These are phyloP conservation scores for Lacerta bilineata DNA, from an alignment of 2,797 vertebrate species.

Conservation along the genomic window DNA sequence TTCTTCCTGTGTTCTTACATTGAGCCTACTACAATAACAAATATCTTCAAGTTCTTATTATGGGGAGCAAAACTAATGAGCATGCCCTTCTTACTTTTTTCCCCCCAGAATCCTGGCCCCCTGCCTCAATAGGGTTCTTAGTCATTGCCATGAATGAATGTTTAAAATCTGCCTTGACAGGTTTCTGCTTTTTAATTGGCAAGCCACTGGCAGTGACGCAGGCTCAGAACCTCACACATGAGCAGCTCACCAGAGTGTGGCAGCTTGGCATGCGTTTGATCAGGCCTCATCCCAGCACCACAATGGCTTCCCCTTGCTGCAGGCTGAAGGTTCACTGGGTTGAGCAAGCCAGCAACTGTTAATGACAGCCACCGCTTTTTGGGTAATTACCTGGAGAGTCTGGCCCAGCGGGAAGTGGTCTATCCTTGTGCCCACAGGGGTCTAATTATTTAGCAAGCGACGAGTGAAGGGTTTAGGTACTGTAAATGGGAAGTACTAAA, in stretches of 20 bases:
- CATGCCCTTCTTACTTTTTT: background rate
- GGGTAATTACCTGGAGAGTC: slow-evolving; percentile 17
- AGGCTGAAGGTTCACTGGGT: background rate
- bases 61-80: background rate
- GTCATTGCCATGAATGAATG: background rate
- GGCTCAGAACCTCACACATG: background rate
- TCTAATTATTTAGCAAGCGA: slow-evolving; percentile 10
- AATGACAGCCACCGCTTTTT: background rate
- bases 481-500: slow-evolving; percentile 5
- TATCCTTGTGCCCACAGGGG: background rate
- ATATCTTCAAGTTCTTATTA: too few relatives aligned
- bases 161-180: slow-evolving; percentile 23
- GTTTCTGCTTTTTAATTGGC: slow-evolving; percentile 14
- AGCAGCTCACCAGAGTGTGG: background rate
- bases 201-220: background rate
- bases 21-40: background rate
- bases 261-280: background rate
- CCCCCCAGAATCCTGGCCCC: background rate
- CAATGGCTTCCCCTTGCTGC: background rate
- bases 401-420: background rate
- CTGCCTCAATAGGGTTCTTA: background rate
- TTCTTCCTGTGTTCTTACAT: too few relatives aligned
- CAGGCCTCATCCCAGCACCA: slow-evolving; percentile 4
- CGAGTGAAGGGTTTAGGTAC: slow-evolving; percentile 18
- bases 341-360: background rate